Evolutionary conservation across 2,888 invertebrate species (phyloP), one percentile per base, ranked within the genome.

Genomic region (Zootermopsis nevadensis): DNA sequence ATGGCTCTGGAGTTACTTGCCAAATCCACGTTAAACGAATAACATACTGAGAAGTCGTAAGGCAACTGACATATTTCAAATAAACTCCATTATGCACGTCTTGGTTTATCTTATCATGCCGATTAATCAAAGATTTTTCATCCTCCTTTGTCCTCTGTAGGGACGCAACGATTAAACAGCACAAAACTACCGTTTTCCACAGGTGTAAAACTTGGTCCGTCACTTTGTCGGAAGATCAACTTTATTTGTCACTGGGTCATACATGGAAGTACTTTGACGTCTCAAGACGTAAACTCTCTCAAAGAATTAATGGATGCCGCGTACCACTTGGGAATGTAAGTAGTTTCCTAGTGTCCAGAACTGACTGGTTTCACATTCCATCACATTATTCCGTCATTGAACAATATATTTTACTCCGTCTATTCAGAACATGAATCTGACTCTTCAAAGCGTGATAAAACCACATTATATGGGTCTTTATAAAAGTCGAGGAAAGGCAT

Each of bases 391-490:
- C n/a, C n/a, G n/a, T 60, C 60, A 60, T 60, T 60, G 6, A 60
- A 60, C 60, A 60, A 60, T 60, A 60, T 27, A 60, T 60, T 60
- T 60, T 60, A 60, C n/a, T 60, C 60, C 12, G 1, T 6, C 60
- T n/a, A 60, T 60, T n/a, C n/a, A 60, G 60, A 60, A 4, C 8
- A 27, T 27, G 60, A n/a, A 60, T 60, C n/a, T 60, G 60, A 60
- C n/a, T 60, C 27, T 27, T 27, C n/a, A 60, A 60, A 60, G 60
- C 60, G 60, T 60, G 60, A 2, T 60, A 60, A n/a, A 60, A 27
- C 60, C 60, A 15, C 60, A 60, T 60, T 60, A 60, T n/a, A 60
- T 60, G 60, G 60, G 60, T 60, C 60, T 60, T 60, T 60, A 60
- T n/a, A 27, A 60, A 60, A 60, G 60, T 6, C n/a, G 60, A 60